These are phyloP conservation scores for Bombycilla garrulus DNA, from an alignment of 2,113 vertebrate species.

Conservation along the genomic window DNA sequence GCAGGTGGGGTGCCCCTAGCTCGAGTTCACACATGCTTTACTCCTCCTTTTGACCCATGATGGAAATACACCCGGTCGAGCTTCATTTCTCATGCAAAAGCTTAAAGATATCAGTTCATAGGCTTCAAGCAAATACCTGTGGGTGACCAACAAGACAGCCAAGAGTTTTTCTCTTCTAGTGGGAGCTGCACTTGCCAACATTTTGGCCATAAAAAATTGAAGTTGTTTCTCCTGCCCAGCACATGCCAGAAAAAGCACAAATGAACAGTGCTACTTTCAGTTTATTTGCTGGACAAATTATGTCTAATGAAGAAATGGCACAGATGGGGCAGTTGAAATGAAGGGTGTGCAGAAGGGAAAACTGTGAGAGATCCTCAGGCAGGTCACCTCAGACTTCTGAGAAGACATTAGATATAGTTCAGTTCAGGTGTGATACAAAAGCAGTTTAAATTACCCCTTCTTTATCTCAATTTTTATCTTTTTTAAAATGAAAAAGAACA, in stretches of 20 bases:
- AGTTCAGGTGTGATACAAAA: not conserved
- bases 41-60: not conserved
- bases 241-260: not conserved
- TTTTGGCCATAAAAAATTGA: not conserved
- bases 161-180: not conserved
- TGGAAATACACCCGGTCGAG: not conserved
- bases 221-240: not conserved
- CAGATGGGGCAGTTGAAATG: not conserved
- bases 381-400: not conserved
- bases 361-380: accelerated
- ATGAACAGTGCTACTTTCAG: not conserved
- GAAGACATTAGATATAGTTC: not conserved
- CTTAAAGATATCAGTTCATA: not conserved
- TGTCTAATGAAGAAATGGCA: not conserved
- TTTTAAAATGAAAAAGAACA: not conserved
- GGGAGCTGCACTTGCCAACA: not conserved
- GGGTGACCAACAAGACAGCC: not conserved
- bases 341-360: not conserved
- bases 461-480: not conserved
- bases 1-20: not conserved
- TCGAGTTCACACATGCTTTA: accelerated
- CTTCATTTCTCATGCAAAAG: not conserved
- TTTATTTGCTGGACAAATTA: not conserved
- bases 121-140: not conserved
- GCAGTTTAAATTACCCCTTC: not conserved